Conservation (phyloP, 1,140 invertebrate genomes). For the Apis laboriosa region DNA sequence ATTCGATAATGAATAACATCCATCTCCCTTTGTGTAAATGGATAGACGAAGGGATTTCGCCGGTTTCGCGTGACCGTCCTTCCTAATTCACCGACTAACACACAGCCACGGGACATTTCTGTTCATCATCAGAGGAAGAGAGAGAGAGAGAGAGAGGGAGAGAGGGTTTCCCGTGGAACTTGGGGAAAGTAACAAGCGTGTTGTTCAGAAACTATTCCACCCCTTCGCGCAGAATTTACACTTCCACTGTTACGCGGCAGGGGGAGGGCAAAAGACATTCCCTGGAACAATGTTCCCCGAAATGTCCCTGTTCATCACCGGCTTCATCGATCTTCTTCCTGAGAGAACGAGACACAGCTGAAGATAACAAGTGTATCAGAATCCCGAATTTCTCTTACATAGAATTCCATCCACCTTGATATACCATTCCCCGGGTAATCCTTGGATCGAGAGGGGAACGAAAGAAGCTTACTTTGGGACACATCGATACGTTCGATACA, state of each 20-base stretch:
- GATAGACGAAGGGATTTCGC: not conserved
- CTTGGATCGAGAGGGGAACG: too few species aligned
- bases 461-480: too few species aligned
- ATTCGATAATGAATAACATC: not conserved
- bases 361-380: constrained; percentile 19
- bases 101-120: not conserved
- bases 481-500: too few species aligned
- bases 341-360: not conserved
- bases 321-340: constrained; percentile 25
- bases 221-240: constrained; percentile 4
- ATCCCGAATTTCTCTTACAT: not conserved
- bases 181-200: constrained; percentile 15
- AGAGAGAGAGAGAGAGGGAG: too few species aligned
- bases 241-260: not conserved
- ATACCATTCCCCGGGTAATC: not conserved
- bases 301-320: constrained; percentile 18
- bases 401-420: not conserved
- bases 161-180: not conserved
- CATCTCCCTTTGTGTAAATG: not conserved
- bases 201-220: constrained; percentile 3
- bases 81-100: not conserved
- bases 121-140: constrained; percentile 10
- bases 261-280: constrained; percentile 1
- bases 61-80: constrained; percentile 6
- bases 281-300: constrained; percentile 8